Evolutionary conservation across 53 echinoderm and acorn worm genomes (phyloP).

Genomic region (Antedon mediterranea): DNA sequence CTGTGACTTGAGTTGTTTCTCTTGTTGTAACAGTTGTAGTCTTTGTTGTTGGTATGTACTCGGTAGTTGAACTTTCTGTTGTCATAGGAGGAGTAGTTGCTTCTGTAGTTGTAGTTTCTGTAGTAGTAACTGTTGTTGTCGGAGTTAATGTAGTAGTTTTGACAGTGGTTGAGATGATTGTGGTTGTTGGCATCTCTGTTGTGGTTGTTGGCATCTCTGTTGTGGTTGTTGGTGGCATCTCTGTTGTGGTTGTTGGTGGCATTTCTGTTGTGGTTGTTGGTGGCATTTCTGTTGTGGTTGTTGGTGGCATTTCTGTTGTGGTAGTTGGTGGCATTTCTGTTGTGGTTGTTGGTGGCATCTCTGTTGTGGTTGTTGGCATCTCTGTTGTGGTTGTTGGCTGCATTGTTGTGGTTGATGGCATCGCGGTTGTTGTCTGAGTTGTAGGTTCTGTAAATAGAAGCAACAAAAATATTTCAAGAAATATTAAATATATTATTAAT

Average conservation of each 20-base stretch:
- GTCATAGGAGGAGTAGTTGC: background rate
- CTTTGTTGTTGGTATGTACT: background rate
- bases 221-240: background rate
- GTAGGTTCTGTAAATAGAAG: no score
- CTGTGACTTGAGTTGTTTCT: background rate
- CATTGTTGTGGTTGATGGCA: background rate
- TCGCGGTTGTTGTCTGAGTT: no score
- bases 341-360: no score
- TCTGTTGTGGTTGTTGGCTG: background rate
- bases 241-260: background rate
- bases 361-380: no score
- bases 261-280: background rate
- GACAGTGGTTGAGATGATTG: background rate
- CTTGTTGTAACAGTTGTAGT: slow-evolving; percentile 10
- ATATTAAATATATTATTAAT: no score
- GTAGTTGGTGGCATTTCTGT: no score
- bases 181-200: background rate
- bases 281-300: background rate
- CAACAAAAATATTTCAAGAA: no score
- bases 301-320: no score
- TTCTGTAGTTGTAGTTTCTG: background rate
- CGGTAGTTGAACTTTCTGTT: background rate
- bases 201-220: background rate
- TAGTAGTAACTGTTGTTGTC: background rate
- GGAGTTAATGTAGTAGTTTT: background rate